These are phyloP conservation scores for Agrotis ipsilon DNA, from an alignment of 2,888 invertebrate species.

Conservation along the genomic window DNA sequence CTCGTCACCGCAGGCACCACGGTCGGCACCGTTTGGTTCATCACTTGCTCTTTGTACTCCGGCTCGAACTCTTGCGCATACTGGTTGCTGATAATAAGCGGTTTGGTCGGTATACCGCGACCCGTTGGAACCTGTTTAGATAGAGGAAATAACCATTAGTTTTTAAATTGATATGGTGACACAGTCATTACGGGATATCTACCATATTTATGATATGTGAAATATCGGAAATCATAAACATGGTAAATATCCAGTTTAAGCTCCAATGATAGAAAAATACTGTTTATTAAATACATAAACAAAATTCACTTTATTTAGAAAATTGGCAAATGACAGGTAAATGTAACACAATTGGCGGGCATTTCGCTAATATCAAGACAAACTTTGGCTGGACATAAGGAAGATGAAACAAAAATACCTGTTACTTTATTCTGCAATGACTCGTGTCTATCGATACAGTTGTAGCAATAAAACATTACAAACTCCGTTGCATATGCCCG, in stretches of 20 bases:
- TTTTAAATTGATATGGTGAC: too few species aligned
- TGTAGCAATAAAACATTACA: constrained; percentile 37
- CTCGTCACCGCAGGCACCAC: constrained; percentile 62
- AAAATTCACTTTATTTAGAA: too few species aligned
- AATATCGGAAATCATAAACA: too few species aligned
- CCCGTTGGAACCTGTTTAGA: constrained; percentile 81
- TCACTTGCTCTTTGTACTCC: constrained; percentile 77
- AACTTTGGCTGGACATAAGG: too few species aligned
- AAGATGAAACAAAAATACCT: too few species aligned
- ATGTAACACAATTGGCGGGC: too few species aligned
- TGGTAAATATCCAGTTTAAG: too few species aligned
- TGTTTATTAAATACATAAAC: neutral
- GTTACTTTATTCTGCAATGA: neutral
- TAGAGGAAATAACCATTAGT: too few species aligned
- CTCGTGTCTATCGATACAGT: constrained; percentile 34
- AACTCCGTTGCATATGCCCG: constrained; percentile 27
- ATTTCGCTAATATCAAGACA: too few species aligned
- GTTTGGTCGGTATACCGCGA: constrained; percentile 83
- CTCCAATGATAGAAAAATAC: neutral
- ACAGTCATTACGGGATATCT: too few species aligned
- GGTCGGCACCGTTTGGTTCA: constrained; percentile 59
- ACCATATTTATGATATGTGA: too few species aligned
- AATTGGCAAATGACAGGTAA: too few species aligned
- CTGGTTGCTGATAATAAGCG: constrained; percentile 88
- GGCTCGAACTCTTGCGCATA: constrained; percentile 89